These are phyloP conservation scores for Lasioglossum leucozonium DNA, from an alignment of 2,888 invertebrate genomes.

Conservation along the genomic window DNA sequence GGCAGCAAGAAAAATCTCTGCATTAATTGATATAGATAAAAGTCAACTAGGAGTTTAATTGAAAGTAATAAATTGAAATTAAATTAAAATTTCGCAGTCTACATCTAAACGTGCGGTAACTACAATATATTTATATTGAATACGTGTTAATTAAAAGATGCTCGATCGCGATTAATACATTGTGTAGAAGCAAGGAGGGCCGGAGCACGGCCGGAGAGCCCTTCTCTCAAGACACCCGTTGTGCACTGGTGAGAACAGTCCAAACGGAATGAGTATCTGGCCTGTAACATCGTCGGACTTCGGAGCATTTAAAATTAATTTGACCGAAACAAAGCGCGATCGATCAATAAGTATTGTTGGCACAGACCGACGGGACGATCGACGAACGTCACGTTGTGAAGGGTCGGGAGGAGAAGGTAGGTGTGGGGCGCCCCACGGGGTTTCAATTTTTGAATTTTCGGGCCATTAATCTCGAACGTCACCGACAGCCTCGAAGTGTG, in stretches of 20 bases:
- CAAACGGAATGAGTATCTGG: constrained; percentile 65
- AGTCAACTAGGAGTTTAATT: not conserved
- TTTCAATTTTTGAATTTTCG: constrained; percentile 79
- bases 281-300: constrained; percentile 64
- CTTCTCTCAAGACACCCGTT: constrained; percentile 63
- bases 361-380: constrained; percentile 67
- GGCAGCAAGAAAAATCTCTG: not conserved
- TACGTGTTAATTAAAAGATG: not conserved
- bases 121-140: too few relatives aligned
- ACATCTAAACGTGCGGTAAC: too few relatives aligned
- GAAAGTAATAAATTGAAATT: too few relatives aligned
- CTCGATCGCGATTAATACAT: not conserved
- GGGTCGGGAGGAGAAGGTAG: constrained; percentile 58
- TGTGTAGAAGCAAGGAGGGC: not conserved
- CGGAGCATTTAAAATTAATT: constrained; percentile 76
- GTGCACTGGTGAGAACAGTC: constrained; percentile 67
- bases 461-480: constrained; percentile 79
- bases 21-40: not conserved
- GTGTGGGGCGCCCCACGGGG: constrained; percentile 76
- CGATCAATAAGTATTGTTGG: constrained; percentile 76
- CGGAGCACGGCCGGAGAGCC: not conserved
- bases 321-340: constrained; percentile 76
- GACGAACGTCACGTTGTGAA: constrained; percentile 57
- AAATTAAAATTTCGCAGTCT: too few relatives aligned
- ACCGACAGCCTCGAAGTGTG: constrained; percentile 71